phyloP scores from a whole-genome alignment of 2,888 invertebrate species.

The Tortricodes alternella region DNA sequence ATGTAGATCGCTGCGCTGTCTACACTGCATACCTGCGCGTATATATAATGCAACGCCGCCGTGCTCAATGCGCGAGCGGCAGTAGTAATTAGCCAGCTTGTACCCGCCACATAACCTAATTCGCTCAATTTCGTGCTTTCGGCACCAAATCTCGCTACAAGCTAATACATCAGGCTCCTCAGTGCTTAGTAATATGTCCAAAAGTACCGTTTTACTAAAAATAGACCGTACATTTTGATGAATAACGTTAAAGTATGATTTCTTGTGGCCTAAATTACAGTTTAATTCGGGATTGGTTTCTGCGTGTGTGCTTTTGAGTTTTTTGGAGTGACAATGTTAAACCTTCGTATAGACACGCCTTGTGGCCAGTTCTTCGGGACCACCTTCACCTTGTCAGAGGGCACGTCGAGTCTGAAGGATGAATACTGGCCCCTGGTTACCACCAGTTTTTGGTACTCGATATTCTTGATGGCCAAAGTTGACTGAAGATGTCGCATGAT shows the following conservation, averaged over 20 bases:
- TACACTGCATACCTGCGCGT: not conserved
- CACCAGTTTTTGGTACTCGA: not conserved
- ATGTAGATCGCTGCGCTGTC: not conserved
- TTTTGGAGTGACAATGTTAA: not conserved
- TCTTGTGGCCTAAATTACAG: not conserved
- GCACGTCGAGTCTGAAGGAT: not conserved
- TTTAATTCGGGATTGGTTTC: not conserved
- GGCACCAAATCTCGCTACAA: not conserved
- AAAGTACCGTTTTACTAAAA: not conserved
- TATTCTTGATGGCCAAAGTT: not conserved
- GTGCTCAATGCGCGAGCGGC: not conserved
- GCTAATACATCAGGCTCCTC: not conserved
- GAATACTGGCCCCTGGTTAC: not conserved
- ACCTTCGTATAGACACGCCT: not conserved
- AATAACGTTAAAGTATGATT: not conserved
- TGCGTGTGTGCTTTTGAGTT: not conserved
- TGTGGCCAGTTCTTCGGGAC: not conserved
- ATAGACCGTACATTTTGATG: not conserved
- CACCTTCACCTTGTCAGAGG: not conserved
- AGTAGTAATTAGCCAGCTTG: not conserved
- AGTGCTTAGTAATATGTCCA: not conserved
- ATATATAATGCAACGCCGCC: not conserved
- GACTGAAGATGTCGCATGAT: not conserved
- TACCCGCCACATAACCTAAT: not conserved
- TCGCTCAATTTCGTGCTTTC: not conserved